phyloP scores from a whole-genome alignment of 2,113 vertebrate species.

The Tiliqua scincoides region DNA sequence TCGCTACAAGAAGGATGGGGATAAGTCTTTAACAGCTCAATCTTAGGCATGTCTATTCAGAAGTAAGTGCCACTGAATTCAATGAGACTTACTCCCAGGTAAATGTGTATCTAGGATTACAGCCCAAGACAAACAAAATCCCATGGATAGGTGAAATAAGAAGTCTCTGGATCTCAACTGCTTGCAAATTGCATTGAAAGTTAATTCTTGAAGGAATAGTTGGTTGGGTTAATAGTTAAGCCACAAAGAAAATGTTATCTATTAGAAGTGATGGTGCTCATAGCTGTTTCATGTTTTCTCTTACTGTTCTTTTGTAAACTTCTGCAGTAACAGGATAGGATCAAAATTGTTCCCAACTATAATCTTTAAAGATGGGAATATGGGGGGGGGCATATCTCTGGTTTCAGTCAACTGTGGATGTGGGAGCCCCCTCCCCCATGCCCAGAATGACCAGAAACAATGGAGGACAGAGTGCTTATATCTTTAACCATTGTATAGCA shows the following conservation, averaged over 20 bases:
- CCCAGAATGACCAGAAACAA: too few species aligned
- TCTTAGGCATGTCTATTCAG: background rate
- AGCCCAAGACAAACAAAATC: background rate
- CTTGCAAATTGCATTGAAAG: slow-evolving; percentile 27
- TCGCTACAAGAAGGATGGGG: background rate
- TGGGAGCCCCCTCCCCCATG: too few species aligned
- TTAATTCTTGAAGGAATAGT: slow-evolving; percentile 12
- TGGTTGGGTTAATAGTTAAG: background rate
- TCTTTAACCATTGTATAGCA: too few species aligned
- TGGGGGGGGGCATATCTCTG: too few species aligned
- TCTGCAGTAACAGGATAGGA: background rate
- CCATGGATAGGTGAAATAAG: background rate
- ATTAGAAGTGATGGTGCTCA: slow-evolving; percentile 28
- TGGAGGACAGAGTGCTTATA: too few species aligned
- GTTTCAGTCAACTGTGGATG: too few species aligned
- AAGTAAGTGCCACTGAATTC: too few species aligned
- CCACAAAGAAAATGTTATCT: slow-evolving; percentile 10
- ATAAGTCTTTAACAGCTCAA: background rate
- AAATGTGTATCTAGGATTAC: too few species aligned
- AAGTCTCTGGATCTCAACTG: background rate
- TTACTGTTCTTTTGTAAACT: slow-evolving; percentile 43
- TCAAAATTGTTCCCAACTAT: background rate
- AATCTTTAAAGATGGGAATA: background rate
- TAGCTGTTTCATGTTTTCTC: slow-evolving; percentile 36
- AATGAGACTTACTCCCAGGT: too few species aligned